phyloP scores from a whole-genome alignment of 64 coral and sea anemone species.

The Hydrozoanthus tunicans region DNA sequence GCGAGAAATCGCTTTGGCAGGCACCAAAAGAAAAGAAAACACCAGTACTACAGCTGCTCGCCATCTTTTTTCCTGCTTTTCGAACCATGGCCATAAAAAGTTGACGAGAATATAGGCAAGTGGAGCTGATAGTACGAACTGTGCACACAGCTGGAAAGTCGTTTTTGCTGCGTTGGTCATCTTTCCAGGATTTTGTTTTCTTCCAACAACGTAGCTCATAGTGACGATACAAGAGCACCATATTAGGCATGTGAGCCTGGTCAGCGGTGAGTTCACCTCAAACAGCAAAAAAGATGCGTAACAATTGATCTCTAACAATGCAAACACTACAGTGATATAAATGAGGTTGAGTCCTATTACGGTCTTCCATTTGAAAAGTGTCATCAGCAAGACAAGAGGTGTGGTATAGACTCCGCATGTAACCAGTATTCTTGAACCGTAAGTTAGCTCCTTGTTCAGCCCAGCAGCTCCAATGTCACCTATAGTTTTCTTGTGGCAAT shows the following conservation, averaged over 20 bases:
- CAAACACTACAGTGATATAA: background rate
- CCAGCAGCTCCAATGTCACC: background rate
- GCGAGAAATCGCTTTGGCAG: background rate
- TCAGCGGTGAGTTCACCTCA: background rate
- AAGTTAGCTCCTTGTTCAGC: background rate
- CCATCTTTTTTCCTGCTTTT: background rate
- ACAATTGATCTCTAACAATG: background rate
- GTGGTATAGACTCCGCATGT: background rate
- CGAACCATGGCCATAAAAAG: background rate
- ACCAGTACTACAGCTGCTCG: background rate
- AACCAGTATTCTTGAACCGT: background rate
- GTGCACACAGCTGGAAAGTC: background rate
- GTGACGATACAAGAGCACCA: background rate
- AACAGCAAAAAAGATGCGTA: background rate
- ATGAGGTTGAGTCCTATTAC: background rate
- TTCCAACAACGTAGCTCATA: background rate
- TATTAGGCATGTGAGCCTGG: background rate
- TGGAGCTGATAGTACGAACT: background rate
- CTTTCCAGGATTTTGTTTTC: background rate
- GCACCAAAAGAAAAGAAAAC: background rate
- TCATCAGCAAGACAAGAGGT: background rate
- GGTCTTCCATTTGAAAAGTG: constrained; percentile 9
- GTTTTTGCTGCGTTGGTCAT: background rate
- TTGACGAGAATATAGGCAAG: background rate
- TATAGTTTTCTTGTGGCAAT: background rate